A percentile compares a stretch with the other conserved stretches of the same genome.
Evolutionary conservation across 1,140 invertebrate genomes (phyloP).

Genomic region (Heliconius melpomene): DNA sequence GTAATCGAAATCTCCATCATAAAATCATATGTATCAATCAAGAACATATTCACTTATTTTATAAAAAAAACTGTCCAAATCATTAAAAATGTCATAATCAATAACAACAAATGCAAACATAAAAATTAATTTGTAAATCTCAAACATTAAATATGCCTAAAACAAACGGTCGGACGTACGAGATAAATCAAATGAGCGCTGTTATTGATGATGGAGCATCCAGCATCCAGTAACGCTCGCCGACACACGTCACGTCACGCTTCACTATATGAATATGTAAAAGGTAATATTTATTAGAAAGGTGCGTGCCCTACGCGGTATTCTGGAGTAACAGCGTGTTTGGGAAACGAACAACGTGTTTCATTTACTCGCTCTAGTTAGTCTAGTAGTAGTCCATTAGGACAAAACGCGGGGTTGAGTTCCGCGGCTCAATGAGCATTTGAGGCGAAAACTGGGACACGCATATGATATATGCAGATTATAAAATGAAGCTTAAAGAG

Average conservation of each 20-base stretch:
- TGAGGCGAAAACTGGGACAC: too few species aligned
- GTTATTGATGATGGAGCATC: conserved; percentile 47
- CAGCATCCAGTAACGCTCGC: conserved; percentile 41
- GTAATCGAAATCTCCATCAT: too few species aligned
- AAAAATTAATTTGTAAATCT: not conserved
- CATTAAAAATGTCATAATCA: not conserved
- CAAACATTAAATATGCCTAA: not conserved
- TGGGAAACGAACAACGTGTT: not conserved
- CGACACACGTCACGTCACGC: conserved; percentile 46
- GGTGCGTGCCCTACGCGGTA: conserved; percentile 2
- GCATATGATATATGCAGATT: too few species aligned
- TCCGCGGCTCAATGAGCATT: too few species aligned
- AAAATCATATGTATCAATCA: too few species aligned
- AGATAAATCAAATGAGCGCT: conserved; percentile 39
- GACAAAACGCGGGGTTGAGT: too few species aligned
- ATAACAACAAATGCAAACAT: not conserved
- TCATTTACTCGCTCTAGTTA: too few species aligned
- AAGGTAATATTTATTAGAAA: not conserved
- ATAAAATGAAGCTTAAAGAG: too few species aligned
- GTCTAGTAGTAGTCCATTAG: too few species aligned
- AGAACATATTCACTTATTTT: too few species aligned
- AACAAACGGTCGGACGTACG: conserved; percentile 18
- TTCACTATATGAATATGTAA: conserved; percentile 22
- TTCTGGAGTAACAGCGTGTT: not conserved
- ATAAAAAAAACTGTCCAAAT: too few species aligned